Base-by-base conservation (phyloP, 2,797 vertebrate genomes). In the Steatocranus sp. region DNA sequence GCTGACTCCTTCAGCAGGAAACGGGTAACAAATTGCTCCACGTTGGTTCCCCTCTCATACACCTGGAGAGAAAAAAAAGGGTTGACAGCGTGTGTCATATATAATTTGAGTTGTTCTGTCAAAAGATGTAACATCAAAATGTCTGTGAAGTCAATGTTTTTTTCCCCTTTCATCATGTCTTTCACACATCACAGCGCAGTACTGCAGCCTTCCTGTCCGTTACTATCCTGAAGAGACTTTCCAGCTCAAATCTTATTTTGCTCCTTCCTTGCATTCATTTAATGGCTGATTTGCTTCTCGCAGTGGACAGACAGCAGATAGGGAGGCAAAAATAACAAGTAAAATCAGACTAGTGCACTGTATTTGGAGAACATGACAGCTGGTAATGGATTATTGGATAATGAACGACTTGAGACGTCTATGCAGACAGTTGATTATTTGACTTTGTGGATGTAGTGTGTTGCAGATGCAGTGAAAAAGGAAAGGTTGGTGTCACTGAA, bases 21-120 rank as follows among this genome's bases (percentile, higher is more conserved):
- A 58, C 98, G 97, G 4, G 98, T 98, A 92, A 99, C 98, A 75
- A 99, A 99, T 94, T 98, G 98, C 91, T 99, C 98, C 96, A 99
- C 96, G 0, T 97, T 97, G 93, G 95, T 98, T 81, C 98, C 98
- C 0, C 96, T 96, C 94, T 99, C 98, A 0, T 99, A 99, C 10
- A 99, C 98, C 98, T 99, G 92, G 18, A 17, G 51, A 79, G 10
- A 74, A 30, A 81, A n/a, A 27, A 20, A 27, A 36, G 23, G 3
- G 8, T 4, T 25, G 7, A 76, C 15, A 1, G 5, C 11, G 2
- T 15, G 14, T 6, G 18, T 41, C 12, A 70, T 43, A 66, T 48
- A n/a, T 46, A 9, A 77, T 48, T 48, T 38, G 5, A 48, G 63
- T 76, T 4, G 2, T 77, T 56, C 25, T 58, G 18, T 43, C 46